These are phyloP conservation scores for Lepidurus packardi DNA, from an alignment of 1,140 invertebrate species.

Conservation along the genomic window DNA sequence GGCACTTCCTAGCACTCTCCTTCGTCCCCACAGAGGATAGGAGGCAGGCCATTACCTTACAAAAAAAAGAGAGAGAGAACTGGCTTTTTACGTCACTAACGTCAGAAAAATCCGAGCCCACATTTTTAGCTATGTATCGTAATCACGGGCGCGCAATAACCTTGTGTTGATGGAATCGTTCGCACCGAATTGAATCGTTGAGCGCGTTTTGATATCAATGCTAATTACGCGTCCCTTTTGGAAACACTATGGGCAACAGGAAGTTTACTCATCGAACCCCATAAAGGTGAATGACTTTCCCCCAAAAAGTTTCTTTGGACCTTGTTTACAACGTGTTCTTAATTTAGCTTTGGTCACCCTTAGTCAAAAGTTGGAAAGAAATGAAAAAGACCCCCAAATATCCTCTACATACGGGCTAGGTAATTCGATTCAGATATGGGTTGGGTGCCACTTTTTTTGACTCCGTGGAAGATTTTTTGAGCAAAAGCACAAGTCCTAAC, in stretches of 20 bases:
- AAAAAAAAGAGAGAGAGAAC: too few relatives aligned
- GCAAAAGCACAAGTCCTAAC: neutral
- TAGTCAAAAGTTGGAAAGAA: neutral
- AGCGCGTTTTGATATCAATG: too few relatives aligned
- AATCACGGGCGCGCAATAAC: too few relatives aligned
- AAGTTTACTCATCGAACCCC: neutral
- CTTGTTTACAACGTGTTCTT: neutral
- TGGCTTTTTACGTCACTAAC: too few relatives aligned
- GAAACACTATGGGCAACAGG: too few relatives aligned
- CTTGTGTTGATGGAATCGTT: too few relatives aligned
- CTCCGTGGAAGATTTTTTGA: neutral
- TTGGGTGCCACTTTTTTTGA: neutral
- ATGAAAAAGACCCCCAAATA: neutral
- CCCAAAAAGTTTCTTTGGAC: neutral
- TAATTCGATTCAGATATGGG: neutral
- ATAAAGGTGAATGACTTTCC: neutral
- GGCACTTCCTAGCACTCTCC: constrained; percentile 13
- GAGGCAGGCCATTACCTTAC: neutral
- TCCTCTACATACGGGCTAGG: neutral
- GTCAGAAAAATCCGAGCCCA: too few relatives aligned
- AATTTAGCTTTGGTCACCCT: neutral
- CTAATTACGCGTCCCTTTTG: too few relatives aligned
- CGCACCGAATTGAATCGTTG: too few relatives aligned
- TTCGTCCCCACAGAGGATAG: neutral
- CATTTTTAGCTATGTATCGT: too few relatives aligned